A percentile compares a stretch with the other conserved stretches of the same genome.
Conservation (phyloP, 2,113 vertebrate species). For the Engraulis encrasicolus region DNA sequence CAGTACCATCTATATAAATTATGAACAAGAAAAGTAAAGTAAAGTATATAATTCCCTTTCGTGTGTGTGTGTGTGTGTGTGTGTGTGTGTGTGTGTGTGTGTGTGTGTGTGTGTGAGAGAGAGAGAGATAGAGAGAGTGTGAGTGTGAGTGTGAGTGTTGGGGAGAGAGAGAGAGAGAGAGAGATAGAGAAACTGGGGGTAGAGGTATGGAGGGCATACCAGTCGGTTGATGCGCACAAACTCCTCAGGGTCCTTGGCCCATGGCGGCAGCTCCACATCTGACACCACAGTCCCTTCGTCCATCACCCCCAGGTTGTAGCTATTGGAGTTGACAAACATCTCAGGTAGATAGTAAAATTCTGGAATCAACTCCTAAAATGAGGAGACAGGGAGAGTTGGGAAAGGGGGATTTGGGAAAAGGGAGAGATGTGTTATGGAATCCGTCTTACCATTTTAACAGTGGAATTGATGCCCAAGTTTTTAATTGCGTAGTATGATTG, state of each 20-base stretch:
- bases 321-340: conserved; percentile 98
- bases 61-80: conserved; percentile 24
- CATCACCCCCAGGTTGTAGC: conserved; percentile 97
- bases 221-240: conserved; percentile 95
- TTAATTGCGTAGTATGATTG: no score
- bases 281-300: conserved; percentile 93
- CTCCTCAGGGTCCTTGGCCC: conserved; percentile 97
- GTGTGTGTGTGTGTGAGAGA: conserved; percentile 31
- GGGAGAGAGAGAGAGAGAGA: conserved; percentile 36
- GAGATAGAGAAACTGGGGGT: neutral
- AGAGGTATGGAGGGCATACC: conserved; percentile 71
- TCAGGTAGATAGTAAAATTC: conserved; percentile 99
- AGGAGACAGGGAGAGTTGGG: neutral
- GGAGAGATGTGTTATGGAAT: neutral
- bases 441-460: neutral
- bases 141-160: conserved; percentile 9
- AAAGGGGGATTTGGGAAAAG: neutral
- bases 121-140: neutral
- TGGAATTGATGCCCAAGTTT: neutral
- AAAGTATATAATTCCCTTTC: neutral
- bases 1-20: neutral
- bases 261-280: conserved; percentile 96
- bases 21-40: neutral
- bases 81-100: conserved; percentile 16
- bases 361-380: conserved; percentile 91